Conservation (phyloP, 1,140 invertebrate species). For the Brachionus plicatilis region DNA sequence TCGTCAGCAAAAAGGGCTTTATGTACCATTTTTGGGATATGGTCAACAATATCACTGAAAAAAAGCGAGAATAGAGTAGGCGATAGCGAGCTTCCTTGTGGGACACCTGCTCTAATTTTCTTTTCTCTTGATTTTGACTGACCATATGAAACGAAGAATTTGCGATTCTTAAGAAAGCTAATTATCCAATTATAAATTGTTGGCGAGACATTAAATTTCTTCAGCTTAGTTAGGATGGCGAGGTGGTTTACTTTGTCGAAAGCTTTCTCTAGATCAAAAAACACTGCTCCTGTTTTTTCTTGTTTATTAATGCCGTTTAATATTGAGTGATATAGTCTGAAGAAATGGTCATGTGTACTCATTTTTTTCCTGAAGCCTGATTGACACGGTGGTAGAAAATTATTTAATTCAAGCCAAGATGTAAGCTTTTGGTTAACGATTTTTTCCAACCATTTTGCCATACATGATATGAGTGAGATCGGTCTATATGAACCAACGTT, state of each 20-base stretch:
- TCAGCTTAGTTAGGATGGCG: neutral
- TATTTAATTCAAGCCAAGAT: slow-evolving; percentile 16
- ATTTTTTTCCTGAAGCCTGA: slow-evolving; percentile 29
- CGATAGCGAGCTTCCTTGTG: neutral
- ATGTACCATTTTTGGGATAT: neutral
- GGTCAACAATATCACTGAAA: neutral
- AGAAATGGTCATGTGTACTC: neutral
- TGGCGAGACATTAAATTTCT: neutral
- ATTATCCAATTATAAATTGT: neutral
- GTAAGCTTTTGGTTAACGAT: slow-evolving; percentile 27
- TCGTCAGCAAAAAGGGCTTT: neutral
- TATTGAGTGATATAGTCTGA: neutral
- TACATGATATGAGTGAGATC: slow-evolving; percentile 35
- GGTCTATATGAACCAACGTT: slow-evolving; percentile 34
- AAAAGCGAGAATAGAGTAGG: neutral
- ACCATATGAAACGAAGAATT: neutral
- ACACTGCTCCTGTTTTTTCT: neutral
- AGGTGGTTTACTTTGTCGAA: slow-evolving; percentile 8
- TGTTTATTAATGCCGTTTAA: neutral
- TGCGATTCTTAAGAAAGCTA: neutral
- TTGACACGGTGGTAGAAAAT: neutral
- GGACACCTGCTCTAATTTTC: neutral
- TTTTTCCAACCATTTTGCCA: slow-evolving; percentile 40
- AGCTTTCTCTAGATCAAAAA: slow-evolving; percentile 28
- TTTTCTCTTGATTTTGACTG: neutral